phyloP scores from a whole-genome alignment of 2,888 invertebrate genomes.

The Myathropa florea region DNA sequence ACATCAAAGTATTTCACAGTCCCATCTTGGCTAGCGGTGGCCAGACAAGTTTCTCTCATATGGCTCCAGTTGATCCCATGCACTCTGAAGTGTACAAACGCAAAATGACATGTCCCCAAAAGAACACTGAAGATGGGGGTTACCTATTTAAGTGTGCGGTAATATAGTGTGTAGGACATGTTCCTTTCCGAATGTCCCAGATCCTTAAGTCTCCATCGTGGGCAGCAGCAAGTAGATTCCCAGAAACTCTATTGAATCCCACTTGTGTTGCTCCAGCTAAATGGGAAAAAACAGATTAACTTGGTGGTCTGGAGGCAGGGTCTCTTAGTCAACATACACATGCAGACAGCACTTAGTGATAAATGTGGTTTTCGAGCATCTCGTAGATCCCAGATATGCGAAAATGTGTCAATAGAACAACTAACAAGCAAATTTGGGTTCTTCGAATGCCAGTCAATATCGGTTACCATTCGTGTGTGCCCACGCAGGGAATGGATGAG shows the following conservation, averaged over 20 bases:
- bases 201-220: slow-evolving; percentile 97
- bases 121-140: no score
- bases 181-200: slow-evolving; percentile 96
- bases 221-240: slow-evolving; percentile 93
- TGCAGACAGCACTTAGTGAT: slow-evolving; percentile 94
- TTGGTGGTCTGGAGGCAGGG: neutral
- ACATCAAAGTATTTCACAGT: slow-evolving; percentile 97
- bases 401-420: slow-evolving; percentile 96
- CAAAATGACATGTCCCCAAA: no score
- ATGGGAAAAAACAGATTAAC: slow-evolving; percentile 3
- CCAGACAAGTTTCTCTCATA: slow-evolving; percentile 90
- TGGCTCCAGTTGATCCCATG: slow-evolving; percentile 98
- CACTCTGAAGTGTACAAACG: slow-evolving; percentile 85
- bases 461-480: slow-evolving; percentile 93
- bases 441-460: slow-evolving; percentile 94
- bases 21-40: slow-evolving; percentile 97
- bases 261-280: slow-evolving; percentile 95
- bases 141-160: slow-evolving; percentile 89
- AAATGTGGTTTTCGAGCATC: slow-evolving; percentile 91
- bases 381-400: slow-evolving; percentile 95
- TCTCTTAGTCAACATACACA: slow-evolving; percentile 76
- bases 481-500: slow-evolving; percentile 88
- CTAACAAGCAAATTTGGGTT: slow-evolving; percentile 90
- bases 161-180: slow-evolving; percentile 94
- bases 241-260: slow-evolving; percentile 93